Conservation (phyloP, 2,888 invertebrate genomes). For the Abscondita cerata region DNA sequence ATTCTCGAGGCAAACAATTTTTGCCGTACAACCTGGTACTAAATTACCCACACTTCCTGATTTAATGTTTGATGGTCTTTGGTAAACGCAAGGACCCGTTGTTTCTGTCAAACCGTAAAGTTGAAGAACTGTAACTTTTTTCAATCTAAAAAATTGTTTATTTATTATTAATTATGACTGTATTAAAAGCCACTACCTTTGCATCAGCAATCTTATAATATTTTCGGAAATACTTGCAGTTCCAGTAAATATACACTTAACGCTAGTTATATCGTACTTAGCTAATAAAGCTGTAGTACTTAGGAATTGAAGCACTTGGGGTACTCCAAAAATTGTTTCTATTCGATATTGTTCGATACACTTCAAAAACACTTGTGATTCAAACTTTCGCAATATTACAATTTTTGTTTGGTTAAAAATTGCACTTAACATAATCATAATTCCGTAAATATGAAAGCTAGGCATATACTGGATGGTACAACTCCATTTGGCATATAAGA, state of each 20-base stretch:
- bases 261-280: constrained; percentile 72
- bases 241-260: constrained; percentile 72
- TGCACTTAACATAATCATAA: constrained; percentile 65
- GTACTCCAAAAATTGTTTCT: constrained; percentile 73
- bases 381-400: constrained; percentile 68
- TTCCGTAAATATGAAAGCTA: constrained; percentile 79
- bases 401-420: constrained; percentile 54
- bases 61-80: not conserved
- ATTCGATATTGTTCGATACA: constrained; percentile 72
- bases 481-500: constrained; percentile 41
- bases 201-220: constrained; percentile 64
- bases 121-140: constrained; percentile 4
- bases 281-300: constrained; percentile 77
- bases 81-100: constrained; percentile 3
- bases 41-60: constrained; percentile 63
- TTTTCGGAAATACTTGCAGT: constrained; percentile 78
- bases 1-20: constrained; percentile 64
- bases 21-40: constrained; percentile 66
- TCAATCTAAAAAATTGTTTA: constrained; percentile 5
- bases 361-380: constrained; percentile 70
- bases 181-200: constrained; percentile 52
- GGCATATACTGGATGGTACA: constrained; percentile 69
- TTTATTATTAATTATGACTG: not conserved
- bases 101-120: constrained; percentile 20
- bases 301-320: constrained; percentile 79